These are phyloP conservation scores for Rhopalosiphum padi DNA, from an alignment of 1,140 invertebrate genomes.

Conservation along the genomic window DNA sequence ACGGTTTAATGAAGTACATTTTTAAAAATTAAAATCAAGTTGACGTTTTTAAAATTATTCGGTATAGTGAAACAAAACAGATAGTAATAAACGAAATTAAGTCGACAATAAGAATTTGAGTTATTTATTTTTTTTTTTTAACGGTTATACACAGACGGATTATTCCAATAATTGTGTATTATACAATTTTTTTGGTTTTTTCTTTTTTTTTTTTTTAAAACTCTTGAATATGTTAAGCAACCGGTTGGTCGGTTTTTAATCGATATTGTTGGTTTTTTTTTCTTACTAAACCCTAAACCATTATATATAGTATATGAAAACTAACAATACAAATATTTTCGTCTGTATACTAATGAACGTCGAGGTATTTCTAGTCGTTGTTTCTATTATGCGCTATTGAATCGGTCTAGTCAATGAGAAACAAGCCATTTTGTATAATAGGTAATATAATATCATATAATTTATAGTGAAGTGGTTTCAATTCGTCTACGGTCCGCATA, in stretches of 20 bases:
- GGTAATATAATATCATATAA: background rate
- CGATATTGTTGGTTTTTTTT: background rate
- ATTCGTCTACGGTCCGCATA: background rate
- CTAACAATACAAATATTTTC: conserved; percentile 5
- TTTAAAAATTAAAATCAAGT: background rate
- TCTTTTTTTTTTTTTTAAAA: background rate
- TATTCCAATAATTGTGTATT: background rate
- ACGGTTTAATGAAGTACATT: background rate
- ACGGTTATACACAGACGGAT: background rate
- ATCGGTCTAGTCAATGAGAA: background rate
- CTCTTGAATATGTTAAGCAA: background rate
- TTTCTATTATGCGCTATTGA: background rate
- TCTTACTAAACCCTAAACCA: background rate
- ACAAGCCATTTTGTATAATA: background rate
- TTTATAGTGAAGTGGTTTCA: conserved; percentile 11
- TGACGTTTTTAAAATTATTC: background rate
- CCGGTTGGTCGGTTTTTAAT: background rate
- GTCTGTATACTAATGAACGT: conserved; percentile 22
- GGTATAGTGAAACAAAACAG: background rate
- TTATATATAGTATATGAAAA: background rate
- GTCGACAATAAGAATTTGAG: background rate
- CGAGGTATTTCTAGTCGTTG: conserved; percentile 6
- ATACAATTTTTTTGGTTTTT: background rate
- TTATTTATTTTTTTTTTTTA: background rate
- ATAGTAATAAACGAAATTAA: background rate